Evolutionary conservation across 2,113 vertebrate species (phyloP), one percentile per base, ranked within the genome.

Genomic region (Orycteropus afer): DNA sequence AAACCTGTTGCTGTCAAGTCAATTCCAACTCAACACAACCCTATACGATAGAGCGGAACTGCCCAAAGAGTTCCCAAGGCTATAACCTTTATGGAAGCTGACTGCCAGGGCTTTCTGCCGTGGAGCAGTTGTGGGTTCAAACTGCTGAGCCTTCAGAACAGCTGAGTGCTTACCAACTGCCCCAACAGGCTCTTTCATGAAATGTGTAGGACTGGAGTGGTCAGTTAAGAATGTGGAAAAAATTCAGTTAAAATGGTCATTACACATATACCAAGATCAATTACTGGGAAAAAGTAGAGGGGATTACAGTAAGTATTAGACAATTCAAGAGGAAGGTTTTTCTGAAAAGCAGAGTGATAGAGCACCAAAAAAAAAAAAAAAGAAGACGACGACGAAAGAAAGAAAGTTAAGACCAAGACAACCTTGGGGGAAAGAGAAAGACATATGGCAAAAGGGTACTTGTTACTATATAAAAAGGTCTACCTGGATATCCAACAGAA

Each of bases 241-340:
- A 29, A 34, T 3, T 34, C 49, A 42, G 37, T 71, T 61, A 57
- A 42, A 77, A 63, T 18, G 22, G 10, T 10, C 20, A 40, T 53
- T 57, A 49, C n/a, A 74, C 47, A 65, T 20, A n/a, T 20, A 12
- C 77, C 32, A 53, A 90, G 69, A 80, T 34, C 20, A 37, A 40
- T 51, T 82, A 86, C 17, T 51, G 42, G 67, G n/a, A 94, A 86
- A 89, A 86, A 63, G 34, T 11, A 81, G 27, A 86, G 8, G 23
- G 34, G 77, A 96, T 86, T 92, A 69, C 42, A 80, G 29, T n/a
- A 89, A 71, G 6, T 79, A 84, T 65, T 59, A 71, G 22, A 82
- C 5, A 34, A 49, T 32, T 45, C 67, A 49, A 86, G 45, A 71
- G 37, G 69, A 89, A 76, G 27, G 40, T 51, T n/a, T 42, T 76